These are phyloP conservation scores for Ochropacha duplaris DNA, from an alignment of 2,888 invertebrate genomes.

Conservation along the genomic window DNA sequence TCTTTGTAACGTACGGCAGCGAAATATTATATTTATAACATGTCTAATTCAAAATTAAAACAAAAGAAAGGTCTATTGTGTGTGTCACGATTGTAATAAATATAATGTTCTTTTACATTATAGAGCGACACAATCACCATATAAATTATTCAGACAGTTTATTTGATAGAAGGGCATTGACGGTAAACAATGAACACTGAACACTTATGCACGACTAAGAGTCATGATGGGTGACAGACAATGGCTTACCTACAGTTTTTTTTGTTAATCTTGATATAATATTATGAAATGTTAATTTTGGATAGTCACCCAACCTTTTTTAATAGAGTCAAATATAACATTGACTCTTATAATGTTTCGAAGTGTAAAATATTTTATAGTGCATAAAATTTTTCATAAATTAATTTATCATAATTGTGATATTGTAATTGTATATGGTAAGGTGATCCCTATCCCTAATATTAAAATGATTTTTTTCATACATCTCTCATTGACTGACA, in stretches of 20 bases:
- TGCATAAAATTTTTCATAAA: too few relatives aligned
- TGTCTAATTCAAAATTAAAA: background rate
- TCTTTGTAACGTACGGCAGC: background rate
- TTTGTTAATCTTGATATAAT: too few relatives aligned
- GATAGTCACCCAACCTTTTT: too few relatives aligned
- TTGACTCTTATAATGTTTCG: too few relatives aligned
- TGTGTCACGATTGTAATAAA: constrained; percentile 4
- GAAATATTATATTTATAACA: background rate
- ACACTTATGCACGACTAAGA: constrained; percentile 27
- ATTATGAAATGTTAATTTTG: background rate
- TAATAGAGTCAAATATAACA: too few relatives aligned
- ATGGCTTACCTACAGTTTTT: constrained; percentile 9
- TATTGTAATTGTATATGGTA: too few relatives aligned
- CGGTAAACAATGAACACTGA: constrained; percentile 34
- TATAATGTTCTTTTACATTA: background rate
- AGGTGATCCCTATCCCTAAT: too few relatives aligned
- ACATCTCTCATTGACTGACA: too few relatives aligned
- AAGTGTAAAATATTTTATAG: too few relatives aligned
- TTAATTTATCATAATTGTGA: too few relatives aligned
- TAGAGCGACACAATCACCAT: constrained; percentile 13
- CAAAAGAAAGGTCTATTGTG: background rate
- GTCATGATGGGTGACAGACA: constrained; percentile 21
- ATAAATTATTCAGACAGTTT: constrained; percentile 31
- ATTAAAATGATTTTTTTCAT: too few relatives aligned
- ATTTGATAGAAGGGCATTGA: constrained; percentile 28